phyloP scores from a whole-genome alignment of 2,113 vertebrate species.

The Caloenas nicobarica region DNA sequence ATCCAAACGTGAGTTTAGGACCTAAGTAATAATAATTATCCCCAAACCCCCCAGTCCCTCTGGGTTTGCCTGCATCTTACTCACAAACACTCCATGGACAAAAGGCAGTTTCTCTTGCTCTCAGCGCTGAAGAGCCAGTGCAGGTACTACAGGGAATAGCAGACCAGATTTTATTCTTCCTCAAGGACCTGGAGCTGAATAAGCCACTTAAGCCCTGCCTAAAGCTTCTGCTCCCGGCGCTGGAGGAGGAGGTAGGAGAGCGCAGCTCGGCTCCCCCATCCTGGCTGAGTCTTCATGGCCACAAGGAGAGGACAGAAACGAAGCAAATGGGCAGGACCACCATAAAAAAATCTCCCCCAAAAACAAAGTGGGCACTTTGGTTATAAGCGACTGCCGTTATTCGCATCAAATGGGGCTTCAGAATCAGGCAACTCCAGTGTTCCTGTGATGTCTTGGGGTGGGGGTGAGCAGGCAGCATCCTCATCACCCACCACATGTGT shows the following conservation, averaged over 20 bases:
- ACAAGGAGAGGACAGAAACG: background rate
- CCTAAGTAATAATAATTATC: background rate
- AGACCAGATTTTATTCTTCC: slow-evolving; percentile 50
- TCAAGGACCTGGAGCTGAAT: slow-evolving; percentile 35
- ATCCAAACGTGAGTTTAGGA: background rate
- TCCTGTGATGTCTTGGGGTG: background rate
- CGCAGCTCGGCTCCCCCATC: background rate
- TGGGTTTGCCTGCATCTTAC: background rate
- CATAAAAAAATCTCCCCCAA: background rate
- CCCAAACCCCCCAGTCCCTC: background rate
- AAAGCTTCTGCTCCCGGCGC: background rate
- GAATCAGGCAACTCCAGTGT: background rate
- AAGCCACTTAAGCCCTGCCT: slow-evolving; percentile 22
- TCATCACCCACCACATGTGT: rapidly evolving
- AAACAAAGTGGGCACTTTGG: background rate
- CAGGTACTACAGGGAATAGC: slow-evolving; percentile 41
- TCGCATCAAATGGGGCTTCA: rapidly evolving
- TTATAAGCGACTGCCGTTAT: background rate
- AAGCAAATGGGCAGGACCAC: background rate
- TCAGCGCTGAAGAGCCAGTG: background rate
- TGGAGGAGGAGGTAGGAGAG: background rate
- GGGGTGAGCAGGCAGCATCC: background rate
- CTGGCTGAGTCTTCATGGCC: background rate
- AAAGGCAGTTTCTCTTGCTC: slow-evolving; percentile 27
- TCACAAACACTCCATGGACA: slow-evolving; percentile 24